Base-by-base conservation (phyloP, 1,140 invertebrate genomes). In the Philopotamus ludificatus region DNA sequence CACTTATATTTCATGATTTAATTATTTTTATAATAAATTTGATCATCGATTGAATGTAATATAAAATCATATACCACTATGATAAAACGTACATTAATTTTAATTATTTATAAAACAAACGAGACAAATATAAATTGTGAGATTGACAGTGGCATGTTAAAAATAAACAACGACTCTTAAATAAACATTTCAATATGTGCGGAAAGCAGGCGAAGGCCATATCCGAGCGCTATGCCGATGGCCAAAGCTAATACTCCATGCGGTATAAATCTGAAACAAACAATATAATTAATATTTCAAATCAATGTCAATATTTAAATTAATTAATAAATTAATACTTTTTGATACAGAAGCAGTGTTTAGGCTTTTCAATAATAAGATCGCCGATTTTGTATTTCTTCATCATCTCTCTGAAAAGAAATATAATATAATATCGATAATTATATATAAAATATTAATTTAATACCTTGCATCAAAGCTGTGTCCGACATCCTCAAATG, bases 401-500 rank as follows among this genome's bases (percentile, higher is more conserved):
- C 87, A 98, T 88, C 77, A 97, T 82, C 73, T 93, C 86, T 70
- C 94, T 85, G 68, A 59, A 78, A 78, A 66, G 63, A 63, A 28
- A 26, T 54, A 45, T 15, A 45, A 39, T 12, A 16, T 21, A 25
- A 58, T 28, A 16, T 21, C 15, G 15, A 44, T 22, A 16, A 3
- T 20, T 22, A 23, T 23, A 50, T 59, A 9, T 12, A 23, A n/a
- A 7, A 63, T 50, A 26, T 62, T 42, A 16, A 57, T 47, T 26
- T 2, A 25, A 82, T n/a, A 89, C 77, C 86, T 82, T 3, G 92
- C 92, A 81, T 93, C 91, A 26, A 83, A 79, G 58, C 91, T 93
- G 78, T 95, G 93, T 0, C 92, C 92, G 39, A 93, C 91, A 80
- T 93, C 91, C 74, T 91, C 87, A 79, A 94, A 94, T n/a, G 82